Percentiles rank a stretch among this genome's conserved stretches.
These are phyloP conservation scores for Albula glossodonta DNA, from an alignment of 2,113 vertebrate species.

Conservation along the genomic window DNA sequence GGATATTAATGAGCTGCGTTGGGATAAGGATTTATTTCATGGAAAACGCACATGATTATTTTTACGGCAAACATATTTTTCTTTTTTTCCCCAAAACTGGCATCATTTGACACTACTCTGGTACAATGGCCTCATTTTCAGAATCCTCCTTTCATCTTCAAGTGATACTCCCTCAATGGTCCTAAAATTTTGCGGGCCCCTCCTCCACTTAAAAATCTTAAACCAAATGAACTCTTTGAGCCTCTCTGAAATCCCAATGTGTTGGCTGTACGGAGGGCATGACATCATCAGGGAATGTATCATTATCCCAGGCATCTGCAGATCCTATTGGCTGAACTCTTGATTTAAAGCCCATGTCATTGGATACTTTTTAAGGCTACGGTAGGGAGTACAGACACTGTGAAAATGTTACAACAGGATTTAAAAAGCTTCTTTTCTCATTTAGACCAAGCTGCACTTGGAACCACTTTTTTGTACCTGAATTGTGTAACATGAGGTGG, in stretches of 20 bases:
- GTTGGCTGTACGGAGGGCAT: conserved; percentile 18
- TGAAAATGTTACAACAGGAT: neutral
- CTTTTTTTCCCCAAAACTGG: neutral
- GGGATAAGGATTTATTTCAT: neutral
- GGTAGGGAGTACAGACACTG: neutral
- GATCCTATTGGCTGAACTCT: neutral
- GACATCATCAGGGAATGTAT: conserved; percentile 31
- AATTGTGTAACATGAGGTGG: neutral
- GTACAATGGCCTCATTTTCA: conserved; percentile 13
- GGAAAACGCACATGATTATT: conserved; percentile 2
- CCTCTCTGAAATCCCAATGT: conserved; percentile 12
- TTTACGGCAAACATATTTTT: neutral
- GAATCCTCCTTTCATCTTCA: conserved; percentile 6
- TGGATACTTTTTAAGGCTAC: conserved; percentile 29
- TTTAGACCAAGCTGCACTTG: neutral
- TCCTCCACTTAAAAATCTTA: neutral
- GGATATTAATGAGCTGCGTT: neutral
- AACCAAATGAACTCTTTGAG: neutral
- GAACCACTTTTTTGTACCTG: neutral
- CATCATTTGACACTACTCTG: neutral
- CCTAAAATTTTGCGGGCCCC: neutral
- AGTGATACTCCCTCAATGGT: neutral
- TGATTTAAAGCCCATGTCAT: conserved; percentile 28
- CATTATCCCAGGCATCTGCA: conserved; percentile 16
- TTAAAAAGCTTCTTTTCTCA: conserved; percentile 16